Base-by-base conservation (phyloP, 2,888 invertebrate genomes). In the Griposia aprilina region DNA sequence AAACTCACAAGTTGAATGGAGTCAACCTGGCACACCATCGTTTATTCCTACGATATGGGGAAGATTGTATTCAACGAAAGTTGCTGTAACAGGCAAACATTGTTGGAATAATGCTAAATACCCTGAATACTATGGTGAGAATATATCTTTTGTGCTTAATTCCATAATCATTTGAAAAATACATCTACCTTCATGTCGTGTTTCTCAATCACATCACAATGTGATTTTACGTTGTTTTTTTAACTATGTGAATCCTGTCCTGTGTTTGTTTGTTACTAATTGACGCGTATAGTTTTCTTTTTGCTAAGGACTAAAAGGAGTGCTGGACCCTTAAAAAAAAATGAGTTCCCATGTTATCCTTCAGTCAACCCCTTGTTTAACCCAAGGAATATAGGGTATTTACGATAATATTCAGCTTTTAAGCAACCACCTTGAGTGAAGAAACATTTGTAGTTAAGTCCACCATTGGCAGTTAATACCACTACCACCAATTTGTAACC, bases 1-100 rank as follows among this genome's bases (percentile, higher is more conserved):
- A 87, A 95, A 94, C 77, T 96, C 97, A 0, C 95, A 96, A 89
- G 89, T 96, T 26, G 97, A 97, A 71, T 97, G 96, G 96, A 96
- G 95, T 90, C 96, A 96, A 87, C 92, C 92, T 41, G 94, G 92
- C 74, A 94, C 95, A 81, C 95, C 95, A 81, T 89, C 94, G 72
- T 92, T 87, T 79, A 96, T 96, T 85, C 95, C 97, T 78, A 96
- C 91, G 15, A 89, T 97, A 89, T 97, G 97, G 97, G 97, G 97
- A 67, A 93, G 97, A 88, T 90, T 97, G 62, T 97, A 97, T 88
- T 94, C 95, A 0, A 96, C 94, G 0, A 95, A 95, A 88, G 87
- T 92, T n/a, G 91, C 93, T 72, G 60, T 90, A 55, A 90, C 88
- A 75, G 94, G 93, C 26, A 93, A 92, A 86, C 90, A 92, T 86